Evolutionary conservation across 2,113 vertebrate genomes (phyloP).

Genomic region (Corythornis vintsioides): DNA sequence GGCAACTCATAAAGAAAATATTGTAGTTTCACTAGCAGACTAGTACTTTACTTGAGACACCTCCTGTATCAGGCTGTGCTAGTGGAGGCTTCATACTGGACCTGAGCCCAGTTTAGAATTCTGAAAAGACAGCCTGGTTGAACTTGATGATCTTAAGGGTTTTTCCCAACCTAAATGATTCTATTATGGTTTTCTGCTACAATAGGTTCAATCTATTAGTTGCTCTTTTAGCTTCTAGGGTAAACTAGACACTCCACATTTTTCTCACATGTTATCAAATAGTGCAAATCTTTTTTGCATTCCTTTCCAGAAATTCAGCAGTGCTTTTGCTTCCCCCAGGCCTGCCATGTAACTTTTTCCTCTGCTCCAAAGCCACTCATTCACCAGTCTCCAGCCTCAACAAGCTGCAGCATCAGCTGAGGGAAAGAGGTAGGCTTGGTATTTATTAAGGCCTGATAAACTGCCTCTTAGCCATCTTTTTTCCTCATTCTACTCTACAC

Average conservation of each 20-base stretch:
- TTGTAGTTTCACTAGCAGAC: not conserved
- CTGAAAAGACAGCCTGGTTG: not conserved
- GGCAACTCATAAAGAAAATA: constrained; percentile 39
- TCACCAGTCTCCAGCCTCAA: not conserved
- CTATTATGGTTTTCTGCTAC: not conserved
- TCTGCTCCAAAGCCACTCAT: not conserved
- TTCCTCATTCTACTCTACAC: not conserved
- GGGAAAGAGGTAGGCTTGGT: not conserved
- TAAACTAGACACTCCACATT: not conserved
- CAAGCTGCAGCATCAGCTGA: not conserved
- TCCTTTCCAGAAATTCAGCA: not conserved
- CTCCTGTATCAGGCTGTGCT: not conserved
- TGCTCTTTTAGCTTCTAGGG: not conserved
- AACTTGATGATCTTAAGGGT: not conserved
- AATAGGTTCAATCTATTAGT: not conserved
- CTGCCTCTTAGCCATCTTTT: not conserved
- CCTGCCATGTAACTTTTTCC: not conserved
- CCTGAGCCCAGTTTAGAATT: not conserved
- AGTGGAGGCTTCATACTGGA: not conserved
- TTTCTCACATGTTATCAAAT: not conserved
- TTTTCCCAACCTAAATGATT: not conserved
- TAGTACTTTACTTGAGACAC: not conserved
- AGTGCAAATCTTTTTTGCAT: not conserved
- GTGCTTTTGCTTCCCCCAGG: not conserved
- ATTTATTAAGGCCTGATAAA: not conserved